phyloP scores from a whole-genome alignment of 2,888 invertebrate genomes.

The Cheilosia soror region DNA sequence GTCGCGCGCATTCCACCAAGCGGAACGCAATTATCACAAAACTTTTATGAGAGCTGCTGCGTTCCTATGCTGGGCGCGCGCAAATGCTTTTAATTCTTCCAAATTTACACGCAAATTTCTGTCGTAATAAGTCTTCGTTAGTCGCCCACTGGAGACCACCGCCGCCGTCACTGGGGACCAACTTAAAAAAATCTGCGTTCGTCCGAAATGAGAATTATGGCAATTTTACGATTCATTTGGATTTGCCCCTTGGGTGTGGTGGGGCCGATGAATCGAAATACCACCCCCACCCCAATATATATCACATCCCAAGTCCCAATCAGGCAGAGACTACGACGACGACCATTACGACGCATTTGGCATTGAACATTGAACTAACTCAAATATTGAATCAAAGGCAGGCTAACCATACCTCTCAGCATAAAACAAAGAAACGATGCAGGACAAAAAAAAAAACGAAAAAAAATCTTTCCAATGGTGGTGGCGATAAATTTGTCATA shows the following conservation, averaged over 20 bases:
- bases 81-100: conserved; percentile 75
- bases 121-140: conserved; percentile 66
- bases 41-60: conserved; percentile 57
- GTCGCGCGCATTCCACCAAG: conserved; percentile 63
- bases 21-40: conserved; percentile 74
- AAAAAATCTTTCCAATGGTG: conserved; percentile 57
- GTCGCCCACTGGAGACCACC: conserved; percentile 35
- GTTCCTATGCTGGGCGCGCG: conserved; percentile 3
- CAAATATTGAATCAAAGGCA: conserved; percentile 71
- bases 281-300: background rate
- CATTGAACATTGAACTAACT: conserved; percentile 70
- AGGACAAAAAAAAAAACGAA: conserved; percentile 8
- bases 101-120: conserved; percentile 74
- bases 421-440: conserved; percentile 54
- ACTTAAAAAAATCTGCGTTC: conserved; percentile 70
- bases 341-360: conserved; percentile 65
- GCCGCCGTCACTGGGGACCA: conserved; percentile 1
- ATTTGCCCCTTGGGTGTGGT: conserved; percentile 20
- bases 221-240: conserved; percentile 74
- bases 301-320: background rate
- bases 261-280: background rate
- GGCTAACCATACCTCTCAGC: conserved; percentile 45
- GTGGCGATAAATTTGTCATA: conserved; percentile 80
- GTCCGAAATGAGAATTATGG: conserved; percentile 66
- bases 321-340: background rate